phyloP scores from a whole-genome alignment of 2,888 invertebrate genomes.

The Drosophila phalerata region DNA sequence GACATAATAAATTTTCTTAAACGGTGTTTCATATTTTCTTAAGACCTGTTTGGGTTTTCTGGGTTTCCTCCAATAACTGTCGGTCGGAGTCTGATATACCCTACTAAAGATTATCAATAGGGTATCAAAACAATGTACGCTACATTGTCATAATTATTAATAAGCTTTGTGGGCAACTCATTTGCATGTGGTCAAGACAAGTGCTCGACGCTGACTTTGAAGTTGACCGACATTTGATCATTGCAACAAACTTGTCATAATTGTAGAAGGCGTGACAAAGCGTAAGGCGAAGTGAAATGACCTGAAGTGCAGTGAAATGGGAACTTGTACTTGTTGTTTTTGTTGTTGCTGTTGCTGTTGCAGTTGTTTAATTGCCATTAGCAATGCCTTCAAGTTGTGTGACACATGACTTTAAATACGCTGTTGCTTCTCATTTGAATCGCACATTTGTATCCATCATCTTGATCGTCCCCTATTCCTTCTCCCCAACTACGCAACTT shows the following conservation, averaged over 20 bases:
- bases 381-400: slow-evolving; percentile 22
- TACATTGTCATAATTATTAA: slow-evolving; percentile 77
- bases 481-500: slow-evolving; percentile 4
- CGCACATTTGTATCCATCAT: slow-evolving; percentile 74
- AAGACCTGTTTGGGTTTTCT: no score
- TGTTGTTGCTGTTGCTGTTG: background rate
- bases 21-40: no score
- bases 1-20: no score
- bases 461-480: slow-evolving; percentile 25
- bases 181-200: slow-evolving; percentile 75
- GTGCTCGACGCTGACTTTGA: slow-evolving; percentile 44
- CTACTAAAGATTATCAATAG: background rate
- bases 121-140: slow-evolving; percentile 26
- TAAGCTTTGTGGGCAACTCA: slow-evolving; percentile 57
- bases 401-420: slow-evolving; percentile 20
- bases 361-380: slow-evolving; percentile 42
- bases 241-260: slow-evolving; percentile 38
- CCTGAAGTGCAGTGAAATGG: slow-evolving; percentile 32
- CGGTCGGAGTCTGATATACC: background rate
- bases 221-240: slow-evolving; percentile 51
- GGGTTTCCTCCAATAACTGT: no score
- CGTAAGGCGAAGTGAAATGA: slow-evolving; percentile 23
- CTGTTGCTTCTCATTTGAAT: slow-evolving; percentile 69
- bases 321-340: slow-evolving; percentile 24
- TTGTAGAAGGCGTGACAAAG: slow-evolving; percentile 25